Evolutionary conservation across 2,113 vertebrate genomes (phyloP).

Genomic region (Istiophorus platypterus): DNA sequence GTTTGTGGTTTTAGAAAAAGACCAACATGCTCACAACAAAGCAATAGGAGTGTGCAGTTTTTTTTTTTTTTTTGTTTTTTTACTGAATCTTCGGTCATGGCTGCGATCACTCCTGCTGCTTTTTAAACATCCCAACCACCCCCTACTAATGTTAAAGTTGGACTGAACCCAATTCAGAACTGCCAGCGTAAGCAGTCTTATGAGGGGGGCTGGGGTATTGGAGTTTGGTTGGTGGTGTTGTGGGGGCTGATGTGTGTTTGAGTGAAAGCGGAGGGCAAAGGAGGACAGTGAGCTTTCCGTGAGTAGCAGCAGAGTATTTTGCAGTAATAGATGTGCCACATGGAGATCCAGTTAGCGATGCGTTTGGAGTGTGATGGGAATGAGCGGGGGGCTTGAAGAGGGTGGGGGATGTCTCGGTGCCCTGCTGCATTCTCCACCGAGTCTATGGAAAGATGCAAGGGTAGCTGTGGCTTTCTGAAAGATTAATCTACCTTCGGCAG

Average conservation of each 20-base stretch:
- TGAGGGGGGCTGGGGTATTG: constrained; percentile 25
- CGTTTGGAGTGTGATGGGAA: constrained; percentile 44
- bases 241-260: constrained; percentile 14
- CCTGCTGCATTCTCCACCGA: constrained; percentile 34
- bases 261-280: constrained; percentile 28
- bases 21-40: constrained; percentile 37
- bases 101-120: constrained; percentile 57
- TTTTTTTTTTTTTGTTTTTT: constrained; percentile 18
- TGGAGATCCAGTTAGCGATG: constrained; percentile 76
- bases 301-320: constrained; percentile 68
- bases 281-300: constrained; percentile 62
- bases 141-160: constrained; percentile 77
- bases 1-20: constrained; percentile 34
- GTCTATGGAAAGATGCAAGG: constrained; percentile 32
- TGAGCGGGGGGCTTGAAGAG: not conserved
- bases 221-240: constrained; percentile 1
- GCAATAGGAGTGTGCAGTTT: constrained; percentile 13
- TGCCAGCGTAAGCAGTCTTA: constrained; percentile 73
- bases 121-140: constrained; percentile 53
- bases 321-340: constrained; percentile 82
- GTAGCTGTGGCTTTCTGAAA: constrained; percentile 29
- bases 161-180: constrained; percentile 73
- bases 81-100: constrained; percentile 35
- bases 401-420: not conserved
- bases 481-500: constrained; percentile 60